Percentiles rank a stretch among this genome's conserved stretches.
Evolutionary conservation across 2,113 vertebrate genomes (phyloP).

Genomic region (Salvelinus alpinus): DNA sequence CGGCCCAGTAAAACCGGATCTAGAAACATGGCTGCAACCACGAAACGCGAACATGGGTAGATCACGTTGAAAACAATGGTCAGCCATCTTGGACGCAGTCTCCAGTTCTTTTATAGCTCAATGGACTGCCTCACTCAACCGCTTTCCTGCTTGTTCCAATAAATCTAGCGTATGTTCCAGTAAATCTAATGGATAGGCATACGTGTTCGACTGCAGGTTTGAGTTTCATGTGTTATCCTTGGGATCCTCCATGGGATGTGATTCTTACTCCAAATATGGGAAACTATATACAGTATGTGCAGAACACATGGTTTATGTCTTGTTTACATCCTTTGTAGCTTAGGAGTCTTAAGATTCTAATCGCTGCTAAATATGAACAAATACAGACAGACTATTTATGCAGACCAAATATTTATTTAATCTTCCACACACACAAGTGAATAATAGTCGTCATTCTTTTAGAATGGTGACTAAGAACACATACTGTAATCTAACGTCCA

Average conservation of each 20-base stretch:
- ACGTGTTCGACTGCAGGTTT: constrained; percentile 20
- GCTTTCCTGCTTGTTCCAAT: constrained; percentile 41
- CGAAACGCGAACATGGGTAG: too few species aligned
- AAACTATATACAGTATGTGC: constrained; percentile 25
- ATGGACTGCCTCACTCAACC: not conserved
- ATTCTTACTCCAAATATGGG: too few species aligned
- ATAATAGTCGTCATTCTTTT: too few species aligned
- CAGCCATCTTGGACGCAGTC: too few species aligned
- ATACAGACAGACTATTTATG: not conserved
- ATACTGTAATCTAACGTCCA: not conserved
- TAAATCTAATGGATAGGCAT: constrained; percentile 35
- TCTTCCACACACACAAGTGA: not conserved
- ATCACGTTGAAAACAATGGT: too few species aligned
- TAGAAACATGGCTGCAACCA: too few species aligned
- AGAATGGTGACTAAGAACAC: not conserved
- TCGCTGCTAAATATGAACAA: constrained; percentile 1
- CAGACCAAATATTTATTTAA: constrained; percentile 12
- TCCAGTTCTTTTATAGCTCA: too few species aligned
- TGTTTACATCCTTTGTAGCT: not conserved
- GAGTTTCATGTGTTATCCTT: constrained; percentile 33
- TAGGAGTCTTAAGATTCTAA: not conserved
- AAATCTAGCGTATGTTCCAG: constrained; percentile 11
- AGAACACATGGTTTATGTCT: constrained; percentile 27
- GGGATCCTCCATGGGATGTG: constrained; percentile 17
- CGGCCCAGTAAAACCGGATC: too few species aligned